A percentile compares a stretch with the other conserved stretches of the same genome.
These are phyloP conservation scores for Trogon surrucura DNA, from an alignment of 2,113 vertebrate species.

Conservation along the genomic window DNA sequence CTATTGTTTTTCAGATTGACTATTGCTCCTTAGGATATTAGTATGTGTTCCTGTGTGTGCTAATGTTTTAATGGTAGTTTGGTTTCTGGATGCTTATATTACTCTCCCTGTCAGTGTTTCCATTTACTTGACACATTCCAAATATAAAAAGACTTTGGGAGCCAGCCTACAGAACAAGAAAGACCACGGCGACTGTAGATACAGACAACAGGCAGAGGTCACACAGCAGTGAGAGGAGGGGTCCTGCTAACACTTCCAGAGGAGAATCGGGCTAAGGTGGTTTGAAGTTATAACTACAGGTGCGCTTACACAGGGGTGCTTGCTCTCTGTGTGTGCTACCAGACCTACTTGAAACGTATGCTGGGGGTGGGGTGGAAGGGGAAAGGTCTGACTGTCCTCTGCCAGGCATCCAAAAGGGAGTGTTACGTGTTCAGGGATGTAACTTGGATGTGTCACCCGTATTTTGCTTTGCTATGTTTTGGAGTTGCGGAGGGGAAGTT, in stretches of 20 bases:
- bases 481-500: not conserved
- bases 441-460: not conserved
- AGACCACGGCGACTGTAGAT: accelerated
- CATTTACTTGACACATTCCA: not conserved
- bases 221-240: not conserved
- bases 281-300: not conserved
- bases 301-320: not conserved
- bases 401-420: not conserved
- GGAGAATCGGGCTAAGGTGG: not conserved
- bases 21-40: not conserved
- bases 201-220: not conserved
- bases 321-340: not conserved
- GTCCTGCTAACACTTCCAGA: not conserved
- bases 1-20: slow-evolving; percentile 21
- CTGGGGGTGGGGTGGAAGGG: not conserved
- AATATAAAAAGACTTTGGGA: not conserved
- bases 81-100: not conserved
- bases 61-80: not conserved
- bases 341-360: not conserved
- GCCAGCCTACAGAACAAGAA: not conserved
- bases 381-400: not conserved
- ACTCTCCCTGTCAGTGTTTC: not conserved
- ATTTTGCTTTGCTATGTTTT: not conserved
- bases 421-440: not conserved
- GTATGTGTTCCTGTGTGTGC: not conserved